Base-by-base conservation (phyloP, 2,797 vertebrate species). In the Peromyscus melanophrys region DNA sequence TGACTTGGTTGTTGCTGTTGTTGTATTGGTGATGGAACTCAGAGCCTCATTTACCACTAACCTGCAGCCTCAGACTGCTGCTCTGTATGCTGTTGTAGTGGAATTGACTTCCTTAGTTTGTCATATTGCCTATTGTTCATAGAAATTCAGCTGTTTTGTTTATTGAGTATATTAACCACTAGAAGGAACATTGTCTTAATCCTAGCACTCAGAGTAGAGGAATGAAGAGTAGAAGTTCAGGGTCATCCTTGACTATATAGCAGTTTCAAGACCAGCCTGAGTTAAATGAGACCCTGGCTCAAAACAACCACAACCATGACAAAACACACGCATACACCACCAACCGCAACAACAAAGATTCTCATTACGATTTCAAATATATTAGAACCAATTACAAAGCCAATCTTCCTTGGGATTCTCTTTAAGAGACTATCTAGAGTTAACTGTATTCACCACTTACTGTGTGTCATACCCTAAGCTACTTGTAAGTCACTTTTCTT, bases 91-190 rank as follows among this genome's bases (percentile, higher is more conserved):
- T 84, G 6, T 83, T 75, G 1, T 65, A 88, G 63, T 91, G 31
- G 29, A 77, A 89, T 73, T 95, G 4, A 8, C 87, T 76, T 94
- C 78, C 31, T 96, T 95, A 95, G 37, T 81, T 80, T 84, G 86
- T 90, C 21, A 13, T 91, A 21, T 86, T 77, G 16, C 52, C 92
- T 78, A 40, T 91, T 94, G 75, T 23, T 25, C 81, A 76, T 80
- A 89, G 67, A 95, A 95, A 95, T 82, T 52, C 7, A 95, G 16
- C 29, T 67, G 23, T 57, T 96, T 92, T 90, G 1, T 85, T 46
- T 93, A 40, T 83, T 85, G 37, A 92, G 69, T 95, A 61, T 92
- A 76, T 93, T 90, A 93, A 29, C 31, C 52, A 92, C 67, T 93
- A 84, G 77, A 69, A 81, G 6, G 65, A 87, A 25, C 34, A 6